Percentiles rank a stretch among this genome's conserved stretches.
These are phyloP conservation scores for Ictalurus furcatus DNA, from an alignment of 2,113 vertebrate species.

Conservation along the genomic window DNA sequence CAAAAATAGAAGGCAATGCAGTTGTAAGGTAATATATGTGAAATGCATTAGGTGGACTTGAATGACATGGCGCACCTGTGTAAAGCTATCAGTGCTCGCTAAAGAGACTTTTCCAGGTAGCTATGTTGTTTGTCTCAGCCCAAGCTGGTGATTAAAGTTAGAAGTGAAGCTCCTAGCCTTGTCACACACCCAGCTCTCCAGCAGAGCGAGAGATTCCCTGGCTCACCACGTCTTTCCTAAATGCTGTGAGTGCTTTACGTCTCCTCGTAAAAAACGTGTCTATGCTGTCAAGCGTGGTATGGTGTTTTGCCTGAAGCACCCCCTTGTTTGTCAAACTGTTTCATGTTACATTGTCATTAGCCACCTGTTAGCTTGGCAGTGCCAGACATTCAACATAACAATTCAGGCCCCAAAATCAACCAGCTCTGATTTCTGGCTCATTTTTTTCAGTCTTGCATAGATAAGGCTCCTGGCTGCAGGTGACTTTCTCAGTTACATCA, in stretches of 20 bases:
- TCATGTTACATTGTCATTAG: slow-evolving; percentile 47
- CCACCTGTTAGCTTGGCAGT: slow-evolving; percentile 30
- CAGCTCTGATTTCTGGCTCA: neutral
- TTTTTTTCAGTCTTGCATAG: neutral
- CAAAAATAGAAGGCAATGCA: slow-evolving; percentile 51
- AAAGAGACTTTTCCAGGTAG: slow-evolving; percentile 45
- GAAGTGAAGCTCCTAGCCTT: slow-evolving; percentile 32
- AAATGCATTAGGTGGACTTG: slow-evolving; percentile 31
- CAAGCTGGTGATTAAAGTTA: slow-evolving; percentile 45
- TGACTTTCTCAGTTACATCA: slow-evolving; percentile 1
- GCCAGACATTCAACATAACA: slow-evolving; percentile 35
- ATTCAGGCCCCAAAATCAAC: neutral
- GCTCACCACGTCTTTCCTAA: slow-evolving; percentile 35
- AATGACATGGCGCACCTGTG: slow-evolving; percentile 49
- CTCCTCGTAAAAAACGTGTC: slow-evolving; percentile 39
- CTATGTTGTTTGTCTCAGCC: slow-evolving; percentile 45
- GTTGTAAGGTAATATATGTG: slow-evolving; percentile 53
- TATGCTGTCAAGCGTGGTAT: slow-evolving; percentile 31
- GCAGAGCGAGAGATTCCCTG: slow-evolving; percentile 36
- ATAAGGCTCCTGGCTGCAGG: slow-evolving; percentile 18
- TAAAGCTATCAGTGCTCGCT: slow-evolving; percentile 47
- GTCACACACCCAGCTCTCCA: slow-evolving; percentile 32
- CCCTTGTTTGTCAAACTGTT: slow-evolving; percentile 44
- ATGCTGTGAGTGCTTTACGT: slow-evolving; percentile 43
- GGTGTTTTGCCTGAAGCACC: slow-evolving; percentile 27